Conservation (phyloP, 2,888 invertebrate species). For the Melanargia galathea region DNA sequence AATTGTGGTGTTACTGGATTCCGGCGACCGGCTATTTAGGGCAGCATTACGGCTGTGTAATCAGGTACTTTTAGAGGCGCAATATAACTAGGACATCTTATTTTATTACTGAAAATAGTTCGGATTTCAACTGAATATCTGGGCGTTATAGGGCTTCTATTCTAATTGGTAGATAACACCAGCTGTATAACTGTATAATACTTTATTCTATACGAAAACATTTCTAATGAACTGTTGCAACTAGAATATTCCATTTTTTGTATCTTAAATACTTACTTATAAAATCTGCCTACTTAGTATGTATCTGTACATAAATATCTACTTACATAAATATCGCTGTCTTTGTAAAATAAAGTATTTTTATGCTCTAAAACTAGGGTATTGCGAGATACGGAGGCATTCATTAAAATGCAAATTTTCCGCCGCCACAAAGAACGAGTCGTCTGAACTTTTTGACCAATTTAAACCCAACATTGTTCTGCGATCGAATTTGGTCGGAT, state of each 20-base stretch:
- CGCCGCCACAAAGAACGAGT: slow-evolving; percentile 67
- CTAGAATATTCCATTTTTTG: too few relatives aligned
- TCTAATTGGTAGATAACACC: too few relatives aligned
- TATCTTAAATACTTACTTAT: too few relatives aligned
- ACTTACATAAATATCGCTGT: background rate
- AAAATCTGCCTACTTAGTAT: too few relatives aligned
- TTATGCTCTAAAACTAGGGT: background rate
- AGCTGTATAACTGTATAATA: too few relatives aligned
- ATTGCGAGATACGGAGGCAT: background rate
- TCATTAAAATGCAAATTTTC: slow-evolving; percentile 18
- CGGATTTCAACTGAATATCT: too few relatives aligned
- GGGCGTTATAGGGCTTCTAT: too few relatives aligned
- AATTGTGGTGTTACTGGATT: slow-evolving; percentile 18
- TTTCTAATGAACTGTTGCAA: too few relatives aligned
- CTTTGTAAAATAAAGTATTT: background rate
- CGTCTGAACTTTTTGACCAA: slow-evolving; percentile 65
- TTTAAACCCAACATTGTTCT: slow-evolving; percentile 59
- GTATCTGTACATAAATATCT: too few relatives aligned
- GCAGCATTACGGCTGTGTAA: slow-evolving; percentile 5
- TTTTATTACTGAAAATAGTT: too few relatives aligned
- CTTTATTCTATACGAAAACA: too few relatives aligned
- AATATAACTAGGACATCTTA: slow-evolving; percentile 2
- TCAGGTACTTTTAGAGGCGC: slow-evolving; percentile 1
- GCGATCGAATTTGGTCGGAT: slow-evolving; percentile 57
- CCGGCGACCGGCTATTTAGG: slow-evolving; percentile 14